These are phyloP conservation scores for Dysdera silvatica DNA, from an alignment of 1,140 invertebrate genomes.

Conservation along the genomic window DNA sequence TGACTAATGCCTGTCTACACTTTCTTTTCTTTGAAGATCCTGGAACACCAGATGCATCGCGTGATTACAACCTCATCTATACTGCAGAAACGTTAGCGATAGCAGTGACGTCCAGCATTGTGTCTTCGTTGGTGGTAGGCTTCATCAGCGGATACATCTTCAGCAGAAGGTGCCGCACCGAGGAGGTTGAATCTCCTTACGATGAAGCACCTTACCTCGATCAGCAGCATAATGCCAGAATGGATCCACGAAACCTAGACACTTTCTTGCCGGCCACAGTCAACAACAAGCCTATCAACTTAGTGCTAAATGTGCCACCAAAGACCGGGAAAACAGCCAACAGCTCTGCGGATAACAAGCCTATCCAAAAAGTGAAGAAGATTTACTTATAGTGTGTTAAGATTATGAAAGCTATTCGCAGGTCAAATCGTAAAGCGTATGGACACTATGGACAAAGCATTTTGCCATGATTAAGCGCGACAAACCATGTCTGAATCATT, in stretches of 20 bases:
- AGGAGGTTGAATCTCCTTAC: constrained; percentile 49
- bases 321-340: constrained; percentile 39
- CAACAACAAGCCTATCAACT: constrained; percentile 61
- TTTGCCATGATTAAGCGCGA: too few relatives aligned
- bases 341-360: constrained; percentile 39
- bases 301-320: constrained; percentile 61
- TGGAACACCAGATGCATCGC: constrained; percentile 51
- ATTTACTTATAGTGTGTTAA: constrained; percentile 37
- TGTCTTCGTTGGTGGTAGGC: constrained; percentile 68
- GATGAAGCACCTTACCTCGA: constrained; percentile 36
- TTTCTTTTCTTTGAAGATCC: constrained; percentile 4
- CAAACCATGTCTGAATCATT: too few relatives aligned
- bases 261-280: constrained; percentile 48
- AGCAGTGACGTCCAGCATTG: constrained; percentile 64
- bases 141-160: constrained; percentile 75
- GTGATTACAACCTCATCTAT: constrained; percentile 66
- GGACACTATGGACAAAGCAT: too few relatives aligned
- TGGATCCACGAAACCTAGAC: constrained; percentile 37
- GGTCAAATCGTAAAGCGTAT: too few relatives aligned
- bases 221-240: constrained; percentile 19
- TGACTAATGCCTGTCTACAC: neutral
- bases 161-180: constrained; percentile 68
- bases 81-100: constrained; percentile 69
- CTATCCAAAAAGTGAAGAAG: constrained; percentile 39
- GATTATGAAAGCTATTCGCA: neutral